These are phyloP conservation scores for Amphipoea oculea DNA, from an alignment of 2,888 invertebrate genomes.

Conservation along the genomic window DNA sequence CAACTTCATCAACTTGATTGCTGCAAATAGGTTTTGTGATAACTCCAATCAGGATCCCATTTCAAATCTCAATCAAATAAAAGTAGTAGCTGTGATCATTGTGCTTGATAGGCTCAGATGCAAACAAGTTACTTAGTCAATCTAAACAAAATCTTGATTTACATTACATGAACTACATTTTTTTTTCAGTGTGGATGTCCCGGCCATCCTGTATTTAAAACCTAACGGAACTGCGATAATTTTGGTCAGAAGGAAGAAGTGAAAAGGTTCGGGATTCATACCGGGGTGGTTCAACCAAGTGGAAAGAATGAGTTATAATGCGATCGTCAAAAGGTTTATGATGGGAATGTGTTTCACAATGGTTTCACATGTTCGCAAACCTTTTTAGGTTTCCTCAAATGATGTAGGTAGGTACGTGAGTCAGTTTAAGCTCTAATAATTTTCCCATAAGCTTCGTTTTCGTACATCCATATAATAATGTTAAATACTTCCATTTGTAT, in stretches of 20 bases:
- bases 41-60: too few species aligned
- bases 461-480: too few species aligned
- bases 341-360: conserved; percentile 25
- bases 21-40: too few species aligned
- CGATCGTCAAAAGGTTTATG: conserved; percentile 33
- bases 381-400: not conserved
- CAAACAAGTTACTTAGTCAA: too few species aligned
- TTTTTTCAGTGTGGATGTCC: too few species aligned
- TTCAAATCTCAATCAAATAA: too few species aligned
- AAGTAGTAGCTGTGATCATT: too few species aligned
- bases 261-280: conserved; percentile 9
- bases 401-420: too few species aligned
- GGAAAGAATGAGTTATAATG: not conserved
- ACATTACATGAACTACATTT: too few species aligned
- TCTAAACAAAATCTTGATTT: too few species aligned
- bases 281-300: conserved; percentile 12
- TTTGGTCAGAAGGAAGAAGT: not conserved
- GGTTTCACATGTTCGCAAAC: not conserved
- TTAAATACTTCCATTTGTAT: not conserved
- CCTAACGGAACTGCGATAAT: not conserved
- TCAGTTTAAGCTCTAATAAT: not conserved
- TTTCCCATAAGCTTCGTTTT: not conserved
- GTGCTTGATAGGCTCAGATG: too few species aligned
- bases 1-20: too few species aligned
- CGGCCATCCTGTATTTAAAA: not conserved